Conservation (phyloP, 2,888 invertebrate genomes). For the Acleris holmiana region DNA sequence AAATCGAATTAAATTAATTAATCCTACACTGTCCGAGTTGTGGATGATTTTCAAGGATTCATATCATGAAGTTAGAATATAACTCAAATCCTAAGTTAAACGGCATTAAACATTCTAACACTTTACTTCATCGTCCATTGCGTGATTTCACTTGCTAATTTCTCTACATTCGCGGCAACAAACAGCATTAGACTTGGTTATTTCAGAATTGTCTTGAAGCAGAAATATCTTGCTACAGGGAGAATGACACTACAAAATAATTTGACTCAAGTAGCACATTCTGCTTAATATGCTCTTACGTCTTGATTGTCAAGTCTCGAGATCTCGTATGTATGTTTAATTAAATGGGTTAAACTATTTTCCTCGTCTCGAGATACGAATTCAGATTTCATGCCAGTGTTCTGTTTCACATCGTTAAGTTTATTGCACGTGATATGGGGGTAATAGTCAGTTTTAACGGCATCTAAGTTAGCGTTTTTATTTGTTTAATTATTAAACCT, state of each 20-base stretch:
- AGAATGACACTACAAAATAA: constrained; percentile 39
- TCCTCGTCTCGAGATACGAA: constrained; percentile 41
- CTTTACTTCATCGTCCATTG: neutral
- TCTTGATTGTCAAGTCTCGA: constrained; percentile 30
- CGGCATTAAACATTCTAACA: neutral
- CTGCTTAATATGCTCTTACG: constrained; percentile 44
- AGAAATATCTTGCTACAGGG: neutral
- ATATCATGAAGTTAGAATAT: constrained; percentile 33
- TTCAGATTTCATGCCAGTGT: constrained; percentile 44
- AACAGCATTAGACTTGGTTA: neutral
- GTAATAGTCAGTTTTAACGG: constrained; percentile 39
- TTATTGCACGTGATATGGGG: constrained; percentile 39
- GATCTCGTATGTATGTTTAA: constrained; percentile 40
- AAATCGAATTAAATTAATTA: constrained; percentile 54
- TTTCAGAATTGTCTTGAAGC: too few species aligned
- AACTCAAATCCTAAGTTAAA: neutral
- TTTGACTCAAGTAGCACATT: constrained; percentile 40
- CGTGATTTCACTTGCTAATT: neutral
- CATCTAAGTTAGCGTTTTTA: neutral
- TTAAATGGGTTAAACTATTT: constrained; percentile 47
- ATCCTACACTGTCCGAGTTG: constrained; percentile 46
- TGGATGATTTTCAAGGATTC: constrained; percentile 39
- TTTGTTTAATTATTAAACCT: neutral
- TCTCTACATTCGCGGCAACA: neutral
- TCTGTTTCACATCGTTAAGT: constrained; percentile 44